A percentile compares a stretch with the other conserved stretches of the same genome.
phyloP scores from a whole-genome alignment of 1,140 invertebrate genomes.

The silkworm (Bombyx mori) region ASM3026992v2 NC_085125.1:4599501-4600000 shows the following conservation, averaged over 20 bases:
- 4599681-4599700: too few relatives aligned
- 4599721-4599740: slow-evolving; percentile 64
- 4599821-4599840: slow-evolving; percentile 84
- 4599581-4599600: too few relatives aligned
- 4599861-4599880: slow-evolving; percentile 76
- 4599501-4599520: too few relatives aligned
- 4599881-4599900: slow-evolving; percentile 79
- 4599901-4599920: slow-evolving; percentile 84
- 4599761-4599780: slow-evolving; percentile 79
- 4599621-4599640: too few relatives aligned
- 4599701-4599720: not conserved
- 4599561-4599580: too few relatives aligned
- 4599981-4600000: too few relatives aligned
- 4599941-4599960: slow-evolving; percentile 79
- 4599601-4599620: too few relatives aligned
- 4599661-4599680: too few relatives aligned
- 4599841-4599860: slow-evolving; percentile 82
- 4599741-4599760: slow-evolving; percentile 71
- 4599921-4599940: slow-evolving; percentile 81
- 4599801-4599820: slow-evolving; percentile 77
- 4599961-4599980: slow-evolving; percentile 55
- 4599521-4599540: too few relatives aligned
- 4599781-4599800: slow-evolving; percentile 78
- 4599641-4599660: too few relatives aligned
- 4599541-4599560: too few relatives aligned